Evolutionary conservation across 2,113 vertebrate species (phyloP).

Genomic region (Mobula birostris): DNA sequence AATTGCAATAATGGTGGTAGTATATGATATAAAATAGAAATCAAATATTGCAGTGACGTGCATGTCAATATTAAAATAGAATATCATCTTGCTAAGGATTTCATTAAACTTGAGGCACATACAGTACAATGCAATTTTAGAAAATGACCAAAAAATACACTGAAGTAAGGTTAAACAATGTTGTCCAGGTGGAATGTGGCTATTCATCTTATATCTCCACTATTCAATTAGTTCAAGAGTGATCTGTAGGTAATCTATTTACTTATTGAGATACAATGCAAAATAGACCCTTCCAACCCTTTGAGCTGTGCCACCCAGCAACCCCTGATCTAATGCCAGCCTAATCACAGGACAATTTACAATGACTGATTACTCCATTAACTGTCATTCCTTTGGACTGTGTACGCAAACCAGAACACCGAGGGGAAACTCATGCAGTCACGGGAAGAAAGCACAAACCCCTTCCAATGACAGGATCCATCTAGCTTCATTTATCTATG

Average conservation of each 20-base stretch:
- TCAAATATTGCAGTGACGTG: background rate
- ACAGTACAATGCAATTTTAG: background rate
- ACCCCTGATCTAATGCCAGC: no score
- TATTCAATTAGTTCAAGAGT: background rate
- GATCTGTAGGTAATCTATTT: background rate
- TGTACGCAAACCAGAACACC: no score
- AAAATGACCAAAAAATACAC: background rate
- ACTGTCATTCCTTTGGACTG: no score
- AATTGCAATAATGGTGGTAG: background rate
- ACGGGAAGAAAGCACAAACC: no score
- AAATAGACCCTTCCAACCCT: no score
- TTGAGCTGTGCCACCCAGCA: no score
- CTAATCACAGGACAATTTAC: no score
- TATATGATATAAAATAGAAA: background rate
- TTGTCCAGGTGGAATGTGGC: background rate
- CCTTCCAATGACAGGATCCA: no score
- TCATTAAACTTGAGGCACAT: background rate
- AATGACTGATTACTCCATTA: no score
- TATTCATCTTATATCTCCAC: background rate
- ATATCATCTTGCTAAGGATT: background rate
- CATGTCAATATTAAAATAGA: background rate
- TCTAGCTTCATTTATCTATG: no score
- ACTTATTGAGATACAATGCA: no score
- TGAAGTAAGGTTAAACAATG: background rate
- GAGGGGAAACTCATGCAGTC: no score